Evolutionary conservation across 2,888 invertebrate genomes (phyloP), one percentile per base, ranked within the genome.

Genomic region (Gasteruption jaculator): DNA sequence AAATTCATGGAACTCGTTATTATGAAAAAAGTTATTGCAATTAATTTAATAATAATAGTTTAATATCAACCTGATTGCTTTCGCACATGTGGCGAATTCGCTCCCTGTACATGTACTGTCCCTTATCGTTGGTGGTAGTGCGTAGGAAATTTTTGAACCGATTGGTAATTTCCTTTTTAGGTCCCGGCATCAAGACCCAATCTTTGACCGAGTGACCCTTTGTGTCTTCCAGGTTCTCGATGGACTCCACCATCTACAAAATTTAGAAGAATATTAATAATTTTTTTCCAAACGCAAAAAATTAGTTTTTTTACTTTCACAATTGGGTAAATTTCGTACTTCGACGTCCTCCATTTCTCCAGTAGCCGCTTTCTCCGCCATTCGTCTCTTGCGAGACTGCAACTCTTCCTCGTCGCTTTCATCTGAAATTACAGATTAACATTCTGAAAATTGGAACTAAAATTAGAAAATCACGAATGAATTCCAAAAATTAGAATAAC

Each of bases 201-300:
- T 99, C 96, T 59, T 91, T 87, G 2, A 91, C 87, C 0, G 89
- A 80, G 64, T 95, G 86, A 0, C 97, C 99, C 65, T 95, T 93
- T 4, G 94, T 95, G 60, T 99, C 97, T 68, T 97, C 97, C 21
- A 99, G 74, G 73, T 96, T 97, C 70, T 99, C 97, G 49, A 99
- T 95, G 40, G 94, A 91, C 73, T 97, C 96, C 30, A 93, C 84
- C 76, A 89, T 86, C 74, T 79, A 49, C 18, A 49, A 49, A n/a
- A n/a, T n/a, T 34, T 20, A 15, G 31, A 26, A 29, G 24, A 8
- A 15, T 26, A 32, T 29, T 41, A 26, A 29, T 15, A 14, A 29
- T 35, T 40, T 21, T 12, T 27, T 8, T 40, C 5, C 15, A 31
- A 32, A 11, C 12, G 16, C 30, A 37, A 34, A 12, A 4, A 25